Evolutionary conservation across 2,797 vertebrate genomes (phyloP), one percentile per base, ranked within the genome.

Genomic region (Hirundo rustica): DNA sequence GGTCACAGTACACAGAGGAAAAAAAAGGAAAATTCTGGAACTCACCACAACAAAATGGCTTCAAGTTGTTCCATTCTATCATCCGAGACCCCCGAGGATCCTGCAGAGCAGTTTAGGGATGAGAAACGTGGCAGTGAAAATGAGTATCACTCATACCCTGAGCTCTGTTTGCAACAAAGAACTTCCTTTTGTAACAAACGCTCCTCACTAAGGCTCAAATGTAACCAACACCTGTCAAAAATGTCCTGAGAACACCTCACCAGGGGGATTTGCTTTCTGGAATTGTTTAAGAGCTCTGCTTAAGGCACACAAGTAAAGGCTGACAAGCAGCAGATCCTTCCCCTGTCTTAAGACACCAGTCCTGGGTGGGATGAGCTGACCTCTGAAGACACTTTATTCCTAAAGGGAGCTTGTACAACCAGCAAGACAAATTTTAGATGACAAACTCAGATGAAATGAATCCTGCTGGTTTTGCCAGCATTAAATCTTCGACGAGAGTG

Each of bases 11-110:
- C 19, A 60, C 15, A 5, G 38, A 70, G 53, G 13, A 36, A 45
- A 36, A 34, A 58, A 36, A 58, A 36, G 1, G 13, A 47, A 60
- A 0, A 23, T 42, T 8, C 42, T 15, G 25, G 48, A 38, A 88
- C 97, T 98, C 80, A 99, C 99, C 99, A 91, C 99, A 99, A 93
- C 99, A 99, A 81, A 99, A 36, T 1, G 98, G 98, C 91, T 98
- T 98, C 61, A 99, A 85, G 47, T 96, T 96, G 85, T 96, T 98
- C 99, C 99, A 99, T 77, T 99, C 99, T 64, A 99, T 98, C 98
- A 99, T 99, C 89, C 98, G 98, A 55, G 99, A 99, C 20, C 99
- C 99, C 91, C 98, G 98, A 68, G 99, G 98, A 97, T 99, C 99
- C 99, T 99, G 95, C 76, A 91, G 62, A 62, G 68, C 1, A 32